These are phyloP conservation scores for Falco cherrug DNA, from an alignment of 2,797 vertebrate species.

Conservation along the genomic window DNA sequence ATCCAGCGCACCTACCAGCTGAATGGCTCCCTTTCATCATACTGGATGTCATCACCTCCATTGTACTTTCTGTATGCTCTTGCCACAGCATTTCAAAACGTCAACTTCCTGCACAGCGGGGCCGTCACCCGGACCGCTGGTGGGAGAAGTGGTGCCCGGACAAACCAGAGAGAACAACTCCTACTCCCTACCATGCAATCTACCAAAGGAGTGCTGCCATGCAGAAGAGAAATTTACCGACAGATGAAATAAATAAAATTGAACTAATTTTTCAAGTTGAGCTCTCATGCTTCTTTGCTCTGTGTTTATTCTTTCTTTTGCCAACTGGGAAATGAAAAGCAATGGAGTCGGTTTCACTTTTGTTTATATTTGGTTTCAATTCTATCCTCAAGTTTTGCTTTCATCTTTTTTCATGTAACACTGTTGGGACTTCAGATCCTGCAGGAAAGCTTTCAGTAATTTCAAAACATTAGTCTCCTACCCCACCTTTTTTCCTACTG, in stretches of 20 bases:
- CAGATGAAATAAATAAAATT: background rate
- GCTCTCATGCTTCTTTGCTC: background rate
- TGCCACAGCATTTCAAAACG: background rate
- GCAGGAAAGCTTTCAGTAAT: background rate
- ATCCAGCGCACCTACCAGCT: rapidly evolving
- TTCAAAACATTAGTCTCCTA: background rate
- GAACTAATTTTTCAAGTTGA: background rate
- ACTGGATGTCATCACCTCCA: background rate
- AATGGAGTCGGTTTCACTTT: slow-evolving; percentile 54
- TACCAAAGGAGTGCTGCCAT: background rate
- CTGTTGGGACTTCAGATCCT: background rate
- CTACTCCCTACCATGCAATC: background rate
- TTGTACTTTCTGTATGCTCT: background rate
- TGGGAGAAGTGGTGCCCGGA: background rate
- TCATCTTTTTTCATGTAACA: slow-evolving; percentile 37
- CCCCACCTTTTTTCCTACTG: background rate
- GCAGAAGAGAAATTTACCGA: background rate
- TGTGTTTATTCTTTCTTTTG: slow-evolving; percentile 50
- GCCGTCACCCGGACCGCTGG: background rate
- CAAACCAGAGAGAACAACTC: background rate
- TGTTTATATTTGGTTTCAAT: slow-evolving; percentile 66
- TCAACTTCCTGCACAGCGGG: background rate
- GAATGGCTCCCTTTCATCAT: background rate
- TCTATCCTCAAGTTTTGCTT: slow-evolving; percentile 67
- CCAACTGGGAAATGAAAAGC: slow-evolving; percentile 55